A percentile compares a stretch with the other conserved stretches of the same genome.
These are phyloP conservation scores for Brachyalestes nurse DNA, from an alignment of 2,797 vertebrate genomes.

Conservation along the genomic window DNA sequence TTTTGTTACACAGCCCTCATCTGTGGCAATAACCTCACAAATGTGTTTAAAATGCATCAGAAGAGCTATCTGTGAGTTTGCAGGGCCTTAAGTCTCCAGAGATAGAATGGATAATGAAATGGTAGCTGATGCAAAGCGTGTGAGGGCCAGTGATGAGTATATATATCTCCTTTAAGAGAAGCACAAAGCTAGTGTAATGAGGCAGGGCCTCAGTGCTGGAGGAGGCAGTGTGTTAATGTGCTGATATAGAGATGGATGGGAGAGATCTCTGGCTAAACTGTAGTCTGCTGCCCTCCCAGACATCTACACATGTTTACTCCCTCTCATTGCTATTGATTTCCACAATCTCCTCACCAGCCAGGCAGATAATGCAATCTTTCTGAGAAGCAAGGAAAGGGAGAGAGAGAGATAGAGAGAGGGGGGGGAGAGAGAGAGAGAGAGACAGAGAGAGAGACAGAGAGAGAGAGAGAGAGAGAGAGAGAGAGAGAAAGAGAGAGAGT, in stretches of 20 bases:
- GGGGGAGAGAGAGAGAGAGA: neutral
- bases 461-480: neutral
- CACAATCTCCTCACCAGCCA: slow-evolving; percentile 67
- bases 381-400: slow-evolving; percentile 23
- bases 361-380: slow-evolving; percentile 68
- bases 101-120: slow-evolving; percentile 54
- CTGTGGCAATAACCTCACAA: neutral
- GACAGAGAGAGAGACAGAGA: slow-evolving; percentile 14
- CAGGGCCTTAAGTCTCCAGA: slow-evolving; percentile 21
- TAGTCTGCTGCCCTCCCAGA: slow-evolving; percentile 59
- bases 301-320: slow-evolving; percentile 69
- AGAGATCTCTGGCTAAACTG: slow-evolving; percentile 58
- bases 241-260: slow-evolving; percentile 65
- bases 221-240: slow-evolving; percentile 56
- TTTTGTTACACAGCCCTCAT: neutral
- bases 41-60: neutral
- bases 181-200: slow-evolving; percentile 49
- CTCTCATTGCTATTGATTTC: slow-evolving; percentile 76
- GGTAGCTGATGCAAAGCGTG: slow-evolving; percentile 46
- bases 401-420: neutral
- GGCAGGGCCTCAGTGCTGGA: slow-evolving; percentile 28
- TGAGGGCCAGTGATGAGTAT: slow-evolving; percentile 45
- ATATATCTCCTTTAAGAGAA: slow-evolving; percentile 47
- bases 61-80: slow-evolving; percentile 21
- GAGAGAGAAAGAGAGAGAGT: neutral